Evolutionary conservation across 2,888 invertebrate genomes (phyloP).

Genomic region (Abrostola triplasia): DNA sequence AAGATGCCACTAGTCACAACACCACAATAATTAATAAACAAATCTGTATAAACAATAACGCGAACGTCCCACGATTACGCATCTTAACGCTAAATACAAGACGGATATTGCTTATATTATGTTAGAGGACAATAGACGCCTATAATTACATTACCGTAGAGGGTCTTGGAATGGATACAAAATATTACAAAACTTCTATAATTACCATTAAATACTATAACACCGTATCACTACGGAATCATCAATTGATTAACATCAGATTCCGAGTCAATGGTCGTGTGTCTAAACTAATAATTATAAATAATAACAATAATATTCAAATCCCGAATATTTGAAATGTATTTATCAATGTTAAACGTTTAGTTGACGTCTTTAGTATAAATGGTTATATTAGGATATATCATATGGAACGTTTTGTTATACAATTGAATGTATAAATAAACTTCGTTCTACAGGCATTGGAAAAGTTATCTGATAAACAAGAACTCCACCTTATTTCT

Average conservation of each 20-base stretch:
- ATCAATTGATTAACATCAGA: constrained; percentile 27
- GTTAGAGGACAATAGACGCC: constrained; percentile 82
- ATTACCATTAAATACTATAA: constrained; percentile 62
- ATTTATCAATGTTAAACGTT: constrained; percentile 55
- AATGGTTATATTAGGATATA: constrained; percentile 53
- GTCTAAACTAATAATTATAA: constrained; percentile 69
- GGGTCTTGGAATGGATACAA: constrained; percentile 85
- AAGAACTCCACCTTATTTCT: background rate
- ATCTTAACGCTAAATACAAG: constrained; percentile 82
- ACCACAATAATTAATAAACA: constrained; percentile 21
- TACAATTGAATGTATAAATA: constrained; percentile 17
- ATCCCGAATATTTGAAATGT: constrained; percentile 71
- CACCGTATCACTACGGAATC: constrained; percentile 44
- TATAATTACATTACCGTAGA: constrained; percentile 80
- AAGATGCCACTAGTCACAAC: constrained; percentile 8
- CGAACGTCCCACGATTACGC: constrained; percentile 57
- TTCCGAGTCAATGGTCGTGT: constrained; percentile 38
- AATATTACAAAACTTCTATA: constrained; percentile 80
- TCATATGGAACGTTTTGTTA: constrained; percentile 36
- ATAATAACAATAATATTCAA: constrained; percentile 74
- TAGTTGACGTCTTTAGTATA: constrained; percentile 51
- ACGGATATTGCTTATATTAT: constrained; percentile 82
- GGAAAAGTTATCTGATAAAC: background rate
- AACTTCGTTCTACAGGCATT: background rate
- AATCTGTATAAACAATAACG: constrained; percentile 23